Percentiles rank a stretch among this genome's conserved stretches.
Evolutionary conservation across 2,797 vertebrate genomes (phyloP).

Genomic region (Xenops minutus): DNA sequence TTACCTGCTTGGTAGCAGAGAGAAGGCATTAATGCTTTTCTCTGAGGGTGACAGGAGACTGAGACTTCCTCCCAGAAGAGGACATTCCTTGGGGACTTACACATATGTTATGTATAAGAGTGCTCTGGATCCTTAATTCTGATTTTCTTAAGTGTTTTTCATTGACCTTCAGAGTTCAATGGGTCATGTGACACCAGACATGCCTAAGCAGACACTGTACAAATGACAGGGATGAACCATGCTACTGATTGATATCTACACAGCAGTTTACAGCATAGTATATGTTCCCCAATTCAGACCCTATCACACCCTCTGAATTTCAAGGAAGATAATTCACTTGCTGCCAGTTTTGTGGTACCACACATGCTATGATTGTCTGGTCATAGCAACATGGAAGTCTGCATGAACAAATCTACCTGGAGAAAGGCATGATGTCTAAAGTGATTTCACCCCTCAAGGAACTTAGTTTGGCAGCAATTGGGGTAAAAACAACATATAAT

Average conservation of each 20-base stretch:
- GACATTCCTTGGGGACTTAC: neutral
- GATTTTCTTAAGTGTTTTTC: neutral
- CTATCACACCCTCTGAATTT: neutral
- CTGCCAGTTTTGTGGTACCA: neutral
- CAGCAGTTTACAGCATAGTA: neutral
- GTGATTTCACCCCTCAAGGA: neutral
- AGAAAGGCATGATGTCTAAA: neutral
- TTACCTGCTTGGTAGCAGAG: neutral
- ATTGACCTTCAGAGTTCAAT: neutral
- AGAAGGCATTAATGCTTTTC: neutral
- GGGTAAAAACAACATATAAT: neutral
- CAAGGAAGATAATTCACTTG: neutral
- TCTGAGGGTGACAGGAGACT: neutral
- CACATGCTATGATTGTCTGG: neutral
- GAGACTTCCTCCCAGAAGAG: neutral
- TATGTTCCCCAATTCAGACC: neutral
- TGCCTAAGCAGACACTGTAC: neutral
- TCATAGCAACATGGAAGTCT: neutral
- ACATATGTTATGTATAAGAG: neutral
- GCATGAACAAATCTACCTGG: neutral
- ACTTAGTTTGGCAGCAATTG: neutral
- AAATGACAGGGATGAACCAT: fast-evolving
- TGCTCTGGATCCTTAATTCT: neutral
- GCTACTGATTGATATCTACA: neutral
- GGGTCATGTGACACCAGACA: neutral